These are phyloP conservation scores for Oreortyx pictus DNA, from an alignment of 2,797 vertebrate species.

Conservation along the genomic window DNA sequence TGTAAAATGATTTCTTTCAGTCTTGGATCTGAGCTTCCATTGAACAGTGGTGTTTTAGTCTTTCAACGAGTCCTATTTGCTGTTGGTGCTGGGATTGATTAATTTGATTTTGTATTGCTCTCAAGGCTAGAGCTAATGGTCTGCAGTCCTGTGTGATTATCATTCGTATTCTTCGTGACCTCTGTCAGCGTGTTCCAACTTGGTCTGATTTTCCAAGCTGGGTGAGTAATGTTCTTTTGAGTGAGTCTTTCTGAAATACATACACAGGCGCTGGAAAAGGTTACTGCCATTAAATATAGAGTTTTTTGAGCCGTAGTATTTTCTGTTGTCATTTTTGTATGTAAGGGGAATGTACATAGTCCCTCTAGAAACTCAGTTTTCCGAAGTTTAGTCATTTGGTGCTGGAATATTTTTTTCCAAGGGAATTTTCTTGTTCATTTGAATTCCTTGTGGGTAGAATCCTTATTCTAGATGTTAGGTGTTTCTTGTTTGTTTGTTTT, in stretches of 20 bases:
- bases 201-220: slow-evolving; percentile 98
- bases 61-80: slow-evolving; percentile 77
- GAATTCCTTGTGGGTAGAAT: not conserved
- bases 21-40: slow-evolving; percentile 92
- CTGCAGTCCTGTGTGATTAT: slow-evolving; percentile 98
- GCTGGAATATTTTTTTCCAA: not conserved
- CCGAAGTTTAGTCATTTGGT: not conserved
- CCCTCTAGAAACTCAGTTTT: not conserved
- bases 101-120: slow-evolving; percentile 88
- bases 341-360: not conserved
- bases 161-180: slow-evolving; percentile 97
- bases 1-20: slow-evolving; percentile 78
- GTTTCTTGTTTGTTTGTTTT: not conserved
- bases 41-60: slow-evolving; percentile 95
- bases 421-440: not conserved
- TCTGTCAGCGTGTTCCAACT: slow-evolving; percentile 95
- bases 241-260: not conserved
- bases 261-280: not conserved
- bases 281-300: not conserved
- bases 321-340: not conserved
- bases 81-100: slow-evolving; percentile 76
- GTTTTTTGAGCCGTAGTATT: not conserved
- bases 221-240: slow-evolving; percentile 81
- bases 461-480: not conserved
- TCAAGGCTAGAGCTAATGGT: slow-evolving; percentile 99